Conservation (phyloP, 2,113 vertebrate genomes). For the Scopus umbretta region DNA sequence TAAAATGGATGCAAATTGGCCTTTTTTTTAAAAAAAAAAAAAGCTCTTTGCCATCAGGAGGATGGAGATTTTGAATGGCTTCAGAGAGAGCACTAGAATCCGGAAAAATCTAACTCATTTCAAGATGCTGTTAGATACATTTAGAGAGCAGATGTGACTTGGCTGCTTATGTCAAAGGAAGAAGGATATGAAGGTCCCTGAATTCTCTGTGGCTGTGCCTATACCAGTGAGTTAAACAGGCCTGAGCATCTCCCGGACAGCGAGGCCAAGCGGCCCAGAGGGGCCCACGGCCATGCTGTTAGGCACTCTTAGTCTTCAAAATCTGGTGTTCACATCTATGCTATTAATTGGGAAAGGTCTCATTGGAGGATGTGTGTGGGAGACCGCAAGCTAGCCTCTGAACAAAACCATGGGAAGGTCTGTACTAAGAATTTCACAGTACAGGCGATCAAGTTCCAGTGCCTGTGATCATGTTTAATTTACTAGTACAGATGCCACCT, state of each 20-base stretch:
- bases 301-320: background rate
- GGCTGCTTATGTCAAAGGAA: background rate
- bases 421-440: background rate
- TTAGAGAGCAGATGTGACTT: background rate
- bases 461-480: background rate
- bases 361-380: background rate
- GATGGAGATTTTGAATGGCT: background rate
- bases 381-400: background rate
- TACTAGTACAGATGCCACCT: background rate
- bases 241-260: background rate
- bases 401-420: background rate
- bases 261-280: too few relatives aligned
- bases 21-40: background rate
- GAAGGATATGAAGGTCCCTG: background rate
- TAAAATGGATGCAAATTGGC: background rate
- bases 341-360: background rate
- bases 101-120: background rate
- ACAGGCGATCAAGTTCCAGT: background rate
- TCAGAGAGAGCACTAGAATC: background rate
- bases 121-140: background rate
- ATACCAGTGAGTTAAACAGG: background rate
- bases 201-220: background rate
- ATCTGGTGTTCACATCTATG: background rate
- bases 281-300: background rate
- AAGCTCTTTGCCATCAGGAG: background rate